Evolutionary conservation across 2,113 vertebrate species (phyloP), one percentile per base, ranked within the genome.

Genomic region (Chaenocephalus aceratus): DNA sequence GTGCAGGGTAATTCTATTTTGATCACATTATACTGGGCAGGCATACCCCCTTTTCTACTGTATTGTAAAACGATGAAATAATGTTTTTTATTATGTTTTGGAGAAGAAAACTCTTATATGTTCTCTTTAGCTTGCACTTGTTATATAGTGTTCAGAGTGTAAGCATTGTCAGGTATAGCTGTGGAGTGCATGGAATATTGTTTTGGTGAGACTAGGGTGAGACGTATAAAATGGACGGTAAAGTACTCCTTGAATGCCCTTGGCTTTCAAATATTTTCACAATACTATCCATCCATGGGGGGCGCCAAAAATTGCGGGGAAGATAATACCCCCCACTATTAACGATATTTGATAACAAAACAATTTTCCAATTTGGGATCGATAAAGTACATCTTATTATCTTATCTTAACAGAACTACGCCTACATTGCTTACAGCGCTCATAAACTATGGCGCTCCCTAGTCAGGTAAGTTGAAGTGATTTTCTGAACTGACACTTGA

Each of bases 1-100:
- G 60, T 72, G 49, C 56, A 49, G 56, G 49, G 26, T 41, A 54
- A 45, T 54, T 64, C 65, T 18, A 70, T 75, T 45, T 51, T 1
- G 6, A 68, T 68, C 30, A 21, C 2, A 53, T 59, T 71, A 9
- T 46, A 53, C 21, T 58, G 21, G 45, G 57, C 18, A 66, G 14
- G 13, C 34, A 46, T 76, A 23, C 14, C 18, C 46, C 12, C 21
- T 41, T 10, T 23, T 58, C 4, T 5, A 59, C 15, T 48, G 48
- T 44, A 10, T 4, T 67, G 41, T 36, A 30, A 30, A 30, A 30
- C 30, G 3, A 30, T 30, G 30, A 30, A 30, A 30, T 30, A 30
- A 21, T 48, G 15, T 15, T 59, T 59, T 26, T 26, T 26, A 26
- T 26, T 26, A 26, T 26, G 26, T 26, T 26, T 68, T 26, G 13